Evolutionary conservation across 2,113 vertebrate species (phyloP).

Genomic region (Eretmochelys imbricata): DNA sequence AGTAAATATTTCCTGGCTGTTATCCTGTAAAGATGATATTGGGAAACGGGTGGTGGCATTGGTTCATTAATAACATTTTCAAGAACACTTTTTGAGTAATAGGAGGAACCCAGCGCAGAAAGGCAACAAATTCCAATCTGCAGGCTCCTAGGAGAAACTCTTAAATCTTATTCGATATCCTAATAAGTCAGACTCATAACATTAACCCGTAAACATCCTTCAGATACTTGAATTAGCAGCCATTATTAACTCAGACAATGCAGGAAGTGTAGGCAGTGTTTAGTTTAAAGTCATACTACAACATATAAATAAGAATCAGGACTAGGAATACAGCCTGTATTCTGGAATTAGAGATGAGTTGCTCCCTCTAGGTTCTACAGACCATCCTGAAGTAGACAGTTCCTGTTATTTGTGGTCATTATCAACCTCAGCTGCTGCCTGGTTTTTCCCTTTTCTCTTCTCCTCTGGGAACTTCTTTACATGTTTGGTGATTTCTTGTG

Average conservation of each 20-base stretch:
- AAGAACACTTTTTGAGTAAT: not conserved
- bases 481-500: not conserved
- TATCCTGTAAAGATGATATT: not conserved
- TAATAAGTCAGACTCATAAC: not conserved
- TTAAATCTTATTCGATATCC: not conserved
- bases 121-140: not conserved
- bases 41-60: not conserved
- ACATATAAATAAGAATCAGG: not conserved
- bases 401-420: not conserved
- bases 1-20: not conserved
- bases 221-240: not conserved
- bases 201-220: not conserved
- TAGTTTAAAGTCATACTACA: not conserved
- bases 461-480: not conserved
- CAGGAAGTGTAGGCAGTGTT: not conserved
- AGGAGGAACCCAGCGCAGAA: not conserved
- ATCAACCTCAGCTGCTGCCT: fast-evolving
- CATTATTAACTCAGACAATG: not conserved
- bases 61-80: not conserved
- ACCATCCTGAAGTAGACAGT: not conserved
- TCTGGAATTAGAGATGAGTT: not conserved
- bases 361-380: not conserved
- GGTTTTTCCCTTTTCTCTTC: not conserved
- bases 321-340: not conserved
- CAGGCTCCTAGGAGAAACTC: not conserved